phyloP scores from a whole-genome alignment of 2,797 vertebrate species.

The Anniella stebbinsi region DNA sequence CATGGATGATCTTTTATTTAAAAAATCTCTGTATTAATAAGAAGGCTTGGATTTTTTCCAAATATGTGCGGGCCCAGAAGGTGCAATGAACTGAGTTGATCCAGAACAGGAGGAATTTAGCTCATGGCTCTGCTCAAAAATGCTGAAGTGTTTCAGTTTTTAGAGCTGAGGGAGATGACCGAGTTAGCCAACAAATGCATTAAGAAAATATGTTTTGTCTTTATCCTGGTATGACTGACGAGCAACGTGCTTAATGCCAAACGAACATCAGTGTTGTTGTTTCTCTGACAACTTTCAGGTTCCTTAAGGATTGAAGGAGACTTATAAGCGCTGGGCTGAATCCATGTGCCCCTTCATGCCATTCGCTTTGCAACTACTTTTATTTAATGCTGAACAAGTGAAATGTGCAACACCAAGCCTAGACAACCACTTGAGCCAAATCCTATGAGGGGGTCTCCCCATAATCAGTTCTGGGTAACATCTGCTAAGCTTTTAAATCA shows the following conservation, averaged over 20 bases:
- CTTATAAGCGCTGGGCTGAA: not conserved
- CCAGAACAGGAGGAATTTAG: slow-evolving; percentile 58
- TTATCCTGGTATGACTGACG: slow-evolving; percentile 45
- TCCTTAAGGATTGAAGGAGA: slow-evolving; percentile 46
- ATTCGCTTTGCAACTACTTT: not conserved
- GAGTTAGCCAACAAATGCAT: slow-evolving; percentile 69
- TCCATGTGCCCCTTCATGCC: not conserved
- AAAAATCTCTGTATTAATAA: slow-evolving; percentile 51
- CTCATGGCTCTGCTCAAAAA: slow-evolving; percentile 54
- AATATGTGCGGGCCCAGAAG: slow-evolving; percentile 46
- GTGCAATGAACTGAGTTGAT: slow-evolving; percentile 55
- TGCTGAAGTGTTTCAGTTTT: slow-evolving; percentile 57
- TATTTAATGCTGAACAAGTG: not conserved
- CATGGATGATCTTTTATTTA: not conserved
- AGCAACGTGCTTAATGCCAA: no score
- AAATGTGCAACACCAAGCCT: not conserved
- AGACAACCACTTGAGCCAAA: not conserved
- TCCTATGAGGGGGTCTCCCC: not conserved
- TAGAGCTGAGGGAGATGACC: slow-evolving; percentile 51
- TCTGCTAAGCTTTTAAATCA: not conserved
- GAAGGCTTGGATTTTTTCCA: slow-evolving; percentile 59
- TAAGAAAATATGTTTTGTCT: slow-evolving; percentile 66
- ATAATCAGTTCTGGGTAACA: not conserved
- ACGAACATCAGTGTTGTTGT: not conserved
- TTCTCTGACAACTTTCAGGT: slow-evolving; percentile 53